Evolutionary conservation across 2,113 vertebrate genomes (phyloP).

Genomic region (Circaetus cinerascens): DNA sequence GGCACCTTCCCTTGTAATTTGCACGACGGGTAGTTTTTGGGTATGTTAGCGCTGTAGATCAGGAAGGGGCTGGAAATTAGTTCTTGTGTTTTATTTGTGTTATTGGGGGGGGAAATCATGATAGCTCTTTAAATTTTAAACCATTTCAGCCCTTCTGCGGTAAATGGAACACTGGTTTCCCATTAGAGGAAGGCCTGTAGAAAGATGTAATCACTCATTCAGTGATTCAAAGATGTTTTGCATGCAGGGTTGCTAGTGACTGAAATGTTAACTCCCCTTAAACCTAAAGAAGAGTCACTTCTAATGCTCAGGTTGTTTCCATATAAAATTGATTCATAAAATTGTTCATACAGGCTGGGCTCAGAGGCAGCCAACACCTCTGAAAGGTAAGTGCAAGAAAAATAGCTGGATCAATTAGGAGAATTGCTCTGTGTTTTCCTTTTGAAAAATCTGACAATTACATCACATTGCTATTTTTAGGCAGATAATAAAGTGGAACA

Average conservation of each 20-base stretch:
- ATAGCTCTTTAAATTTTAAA: background rate
- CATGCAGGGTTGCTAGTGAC: background rate
- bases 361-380: background rate
- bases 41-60: background rate
- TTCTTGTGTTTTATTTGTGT: background rate
- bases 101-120: background rate
- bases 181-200: background rate
- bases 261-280: background rate
- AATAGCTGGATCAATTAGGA: background rate
- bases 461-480: conserved; percentile 1
- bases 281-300: background rate
- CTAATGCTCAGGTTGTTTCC: background rate
- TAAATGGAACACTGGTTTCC: background rate
- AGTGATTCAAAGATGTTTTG: background rate
- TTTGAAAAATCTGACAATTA: background rate
- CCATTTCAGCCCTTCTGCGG: background rate
- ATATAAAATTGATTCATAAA: background rate
- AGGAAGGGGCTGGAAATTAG: background rate
- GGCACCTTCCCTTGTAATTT: background rate
- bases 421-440: background rate
- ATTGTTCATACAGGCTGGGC: background rate
- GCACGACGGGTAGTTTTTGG: background rate
- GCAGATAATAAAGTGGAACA: background rate
- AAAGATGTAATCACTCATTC: background rate
- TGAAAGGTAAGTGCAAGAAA: background rate